phyloP scores from a whole-genome alignment of 2,797 vertebrate genomes.

The Spea hammondii region DNA sequence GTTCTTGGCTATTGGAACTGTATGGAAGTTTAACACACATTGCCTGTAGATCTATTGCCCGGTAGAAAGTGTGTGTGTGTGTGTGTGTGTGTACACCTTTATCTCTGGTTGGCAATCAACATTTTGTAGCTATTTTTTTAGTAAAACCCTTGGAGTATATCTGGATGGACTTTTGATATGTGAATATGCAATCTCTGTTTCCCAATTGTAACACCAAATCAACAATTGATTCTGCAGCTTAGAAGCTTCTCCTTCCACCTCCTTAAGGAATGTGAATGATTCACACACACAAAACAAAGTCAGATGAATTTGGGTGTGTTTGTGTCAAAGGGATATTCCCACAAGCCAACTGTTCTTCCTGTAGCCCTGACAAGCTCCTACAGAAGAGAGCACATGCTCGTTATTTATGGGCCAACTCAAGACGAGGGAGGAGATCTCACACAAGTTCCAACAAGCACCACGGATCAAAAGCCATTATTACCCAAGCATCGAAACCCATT shows the following conservation, averaged over 20 bases:
- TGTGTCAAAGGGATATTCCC: constrained; percentile 13
- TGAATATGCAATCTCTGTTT: background rate
- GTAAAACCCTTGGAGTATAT: no score
- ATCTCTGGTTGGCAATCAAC: no score
- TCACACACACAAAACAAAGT: constrained; percentile 12
- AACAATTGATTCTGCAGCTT: constrained; percentile 9
- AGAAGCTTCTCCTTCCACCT: constrained; percentile 16
- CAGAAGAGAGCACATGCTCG: background rate
- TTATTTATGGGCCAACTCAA: constrained; percentile 21
- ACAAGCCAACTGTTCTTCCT: constrained; percentile 6
- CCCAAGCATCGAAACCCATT: constrained; percentile 2
- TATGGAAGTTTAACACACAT: no score
- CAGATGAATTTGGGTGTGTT: constrained; percentile 5
- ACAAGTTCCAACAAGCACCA: constrained; percentile 34
- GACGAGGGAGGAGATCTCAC: constrained; percentile 12
- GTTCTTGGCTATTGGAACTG: no score
- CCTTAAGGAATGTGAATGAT: constrained; percentile 22
- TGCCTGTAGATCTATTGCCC: no score
- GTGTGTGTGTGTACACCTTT: no score
- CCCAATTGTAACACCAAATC: background rate
- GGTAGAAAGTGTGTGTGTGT: no score
- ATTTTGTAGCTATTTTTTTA: no score
- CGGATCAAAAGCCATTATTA: constrained; percentile 30
- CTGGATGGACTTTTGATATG: background rate
- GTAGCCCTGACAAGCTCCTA: constrained; percentile 1